Evolutionary conservation across 2,113 vertebrate species (phyloP), one percentile per base, ranked within the genome.

Genomic region (Ceyx melanurus): DNA sequence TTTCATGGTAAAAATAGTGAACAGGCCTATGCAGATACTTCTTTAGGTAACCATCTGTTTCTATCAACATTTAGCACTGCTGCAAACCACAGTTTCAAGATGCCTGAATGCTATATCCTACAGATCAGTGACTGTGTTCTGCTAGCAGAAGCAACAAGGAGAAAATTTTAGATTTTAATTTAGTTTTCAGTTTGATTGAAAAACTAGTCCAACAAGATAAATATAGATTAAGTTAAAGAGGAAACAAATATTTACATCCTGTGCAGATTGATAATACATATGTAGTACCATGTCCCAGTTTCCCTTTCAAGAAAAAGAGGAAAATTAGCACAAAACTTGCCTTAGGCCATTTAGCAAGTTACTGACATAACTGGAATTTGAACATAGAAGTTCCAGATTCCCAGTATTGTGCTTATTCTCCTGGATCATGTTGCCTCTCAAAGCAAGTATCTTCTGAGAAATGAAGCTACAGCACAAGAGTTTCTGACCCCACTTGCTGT

Each of bases 281-380:
- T 8, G 26, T 31, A 78, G 60, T 95, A 75, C 53, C 83, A n/a
- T 25, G 84, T 53, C 62, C 78, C 54, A 66, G 81, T 70, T 93
- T 96, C 57, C 73, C 35, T 77, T 90, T 90, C 61, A 53, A 68
- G 42, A 86, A 79, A 88, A 56, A 35, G 56, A 77, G 35, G 40
- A 82, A 88, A 83, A 95, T 64, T 46, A 81, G 82, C 79, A 80
- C 40, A 91, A 66, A 92, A 90, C 48, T 94, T 74, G 92, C 94
- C 61, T 90, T 83, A 90, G 73, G 77, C 65, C 72, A 92, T 35
- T 81, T 5, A 68, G 80, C 76, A 94, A 95, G 80, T 88, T 91
- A 94, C 73, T 94, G 93, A 95, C 48, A 88, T 60, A 92, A 93
- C 29, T 71, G n/a, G 56, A 86, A 92, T 92, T 83, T 75, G 68